Evolutionary conservation across 2,888 invertebrate genomes (phyloP), one percentile per base, ranked within the genome.

Genomic region (Hermaeophaga mercurialis): DNA sequence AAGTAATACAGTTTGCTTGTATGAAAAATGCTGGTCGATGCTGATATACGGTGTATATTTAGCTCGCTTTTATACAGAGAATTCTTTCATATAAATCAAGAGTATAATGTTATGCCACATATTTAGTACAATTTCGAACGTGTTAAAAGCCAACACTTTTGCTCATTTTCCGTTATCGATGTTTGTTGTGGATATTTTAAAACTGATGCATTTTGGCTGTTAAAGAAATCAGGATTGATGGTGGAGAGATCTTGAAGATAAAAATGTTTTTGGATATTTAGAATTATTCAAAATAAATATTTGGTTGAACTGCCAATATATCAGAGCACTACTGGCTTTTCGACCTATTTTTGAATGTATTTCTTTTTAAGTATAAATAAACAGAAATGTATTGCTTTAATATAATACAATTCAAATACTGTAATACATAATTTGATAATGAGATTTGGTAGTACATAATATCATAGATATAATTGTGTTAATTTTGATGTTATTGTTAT

Each of bases 11-110:
- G 53, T 62, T 64, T 58, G 39, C 57, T 53, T 56, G 59, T 56
- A 61, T 61, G 61, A 63, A 63, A 63, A 56, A 63, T 63, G 54
- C 53, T 54, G 44, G 14, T 55, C 57, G 52, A 58, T 53, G 19
- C 47, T 61, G 57, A 58, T 60, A 53, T 54, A 62, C 54, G 18
- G 31, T 41, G 36, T 50, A 50, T 43, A 41, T 53, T 54, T 38
- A 34, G 48, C 24, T 54, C 39, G 58, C 60, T 62, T 64, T 62
- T 64, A 59, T 62, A 44, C 14, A 44, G 1, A 50, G 52, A 55
- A 62, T 62, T 59, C 56, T 44, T 45, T 47, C 38, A 56, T 56
- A 59, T 61, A 55, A 53, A 59, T 57, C 58, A 60, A 39, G 43
- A 56, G 49, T 41, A 18, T 17, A 4, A 43, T 53, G 57, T 49